These are phyloP conservation scores for Diachasmimorpha longicaudata DNA, from an alignment of 1,140 invertebrate genomes.

Conservation along the genomic window DNA sequence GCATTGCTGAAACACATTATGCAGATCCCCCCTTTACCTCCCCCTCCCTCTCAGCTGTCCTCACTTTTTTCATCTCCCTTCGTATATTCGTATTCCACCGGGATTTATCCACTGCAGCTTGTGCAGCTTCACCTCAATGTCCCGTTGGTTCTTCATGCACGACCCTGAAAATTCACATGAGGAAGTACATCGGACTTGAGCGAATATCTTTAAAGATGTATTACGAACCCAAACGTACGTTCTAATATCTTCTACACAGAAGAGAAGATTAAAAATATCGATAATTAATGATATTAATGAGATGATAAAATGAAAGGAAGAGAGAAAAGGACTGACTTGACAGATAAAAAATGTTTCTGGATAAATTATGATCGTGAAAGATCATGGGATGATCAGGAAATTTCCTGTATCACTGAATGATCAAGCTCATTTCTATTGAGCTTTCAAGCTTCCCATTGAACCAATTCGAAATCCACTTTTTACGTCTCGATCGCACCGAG, in stretches of 20 bases:
- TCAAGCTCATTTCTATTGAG: too few relatives aligned
- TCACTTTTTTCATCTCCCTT: slow-evolving; percentile 13
- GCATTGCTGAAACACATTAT: slow-evolving; percentile 44
- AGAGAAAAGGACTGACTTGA: too few relatives aligned
- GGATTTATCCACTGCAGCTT: neutral
- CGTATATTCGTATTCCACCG: neutral
- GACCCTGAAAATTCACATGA: slow-evolving; percentile 15
- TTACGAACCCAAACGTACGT: too few relatives aligned
- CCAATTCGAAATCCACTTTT: too few relatives aligned
- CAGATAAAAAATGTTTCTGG: too few relatives aligned
- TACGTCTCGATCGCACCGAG: too few relatives aligned
- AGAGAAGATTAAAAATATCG: neutral
- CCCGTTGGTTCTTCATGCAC: slow-evolving; percentile 6
- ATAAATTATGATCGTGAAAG: too few relatives aligned
- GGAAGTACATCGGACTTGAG: neutral
- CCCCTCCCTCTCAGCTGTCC: slow-evolving; percentile 3
- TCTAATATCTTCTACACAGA: neutral
- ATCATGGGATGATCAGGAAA: too few relatives aligned
- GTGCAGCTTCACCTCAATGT: neutral
- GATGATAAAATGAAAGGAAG: too few relatives aligned
- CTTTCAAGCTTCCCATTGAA: too few relatives aligned
- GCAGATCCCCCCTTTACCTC: slow-evolving; percentile 41
- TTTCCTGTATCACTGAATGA: too few relatives aligned
- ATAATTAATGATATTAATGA: too few relatives aligned
- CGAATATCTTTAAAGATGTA: neutral